Conservation (phyloP, 2,888 invertebrate genomes). For the Bedellia somnulentella region DNA sequence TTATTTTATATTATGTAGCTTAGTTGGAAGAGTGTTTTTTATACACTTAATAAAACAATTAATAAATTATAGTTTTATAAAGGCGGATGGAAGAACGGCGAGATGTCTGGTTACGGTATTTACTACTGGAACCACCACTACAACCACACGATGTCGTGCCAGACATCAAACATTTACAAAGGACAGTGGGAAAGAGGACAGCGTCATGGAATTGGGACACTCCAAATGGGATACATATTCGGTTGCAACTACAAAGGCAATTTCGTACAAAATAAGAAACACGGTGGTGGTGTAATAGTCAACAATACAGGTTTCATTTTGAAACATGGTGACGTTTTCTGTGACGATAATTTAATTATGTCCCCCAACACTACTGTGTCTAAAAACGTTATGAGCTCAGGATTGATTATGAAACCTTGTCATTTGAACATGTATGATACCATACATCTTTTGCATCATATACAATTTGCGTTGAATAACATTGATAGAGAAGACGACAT, state of each 20-base stretch:
- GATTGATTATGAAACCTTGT: not conserved
- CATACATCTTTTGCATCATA: conserved; percentile 23
- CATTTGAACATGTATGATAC: not conserved
- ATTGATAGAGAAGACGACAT: conserved; percentile 28
- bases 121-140: conserved; percentile 60
- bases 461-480: conserved; percentile 33
- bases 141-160: conserved; percentile 54
- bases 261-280: conserved; percentile 57
- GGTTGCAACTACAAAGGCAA: conserved; percentile 60
- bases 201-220: conserved; percentile 49
- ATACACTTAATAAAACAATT: not conserved
- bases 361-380: not conserved
- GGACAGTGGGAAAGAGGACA: conserved; percentile 60
- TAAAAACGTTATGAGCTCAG: not conserved
- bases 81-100: conserved; percentile 61
- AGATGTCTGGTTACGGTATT: conserved; percentile 60
- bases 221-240: conserved; percentile 49
- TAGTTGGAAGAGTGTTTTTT: conserved; percentile 1
- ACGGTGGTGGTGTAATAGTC: conserved; percentile 54
- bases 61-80: conserved; percentile 47
- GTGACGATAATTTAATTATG: conserved; percentile 41
- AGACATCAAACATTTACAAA: conserved; percentile 48
- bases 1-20: not conserved
- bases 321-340: conserved; percentile 47
- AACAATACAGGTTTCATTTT: conserved; percentile 59